Conservation (phyloP, 2,113 vertebrate species). For the Bettongia penicillata region DNA sequence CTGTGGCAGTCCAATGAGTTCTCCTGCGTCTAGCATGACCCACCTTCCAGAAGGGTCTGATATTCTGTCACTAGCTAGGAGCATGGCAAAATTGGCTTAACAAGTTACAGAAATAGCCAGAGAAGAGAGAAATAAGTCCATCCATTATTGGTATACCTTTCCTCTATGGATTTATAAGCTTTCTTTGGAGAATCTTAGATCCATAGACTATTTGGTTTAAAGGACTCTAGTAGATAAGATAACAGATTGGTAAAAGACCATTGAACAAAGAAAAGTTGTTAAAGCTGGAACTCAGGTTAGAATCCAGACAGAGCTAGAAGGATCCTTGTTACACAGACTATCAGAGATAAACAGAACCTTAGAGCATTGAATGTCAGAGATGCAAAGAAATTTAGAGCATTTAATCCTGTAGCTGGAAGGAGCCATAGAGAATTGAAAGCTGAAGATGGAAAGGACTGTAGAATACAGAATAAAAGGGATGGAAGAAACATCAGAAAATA, state of each 20-base stretch:
- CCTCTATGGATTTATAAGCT: background rate
- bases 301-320: background rate
- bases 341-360: background rate
- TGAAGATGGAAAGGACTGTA: background rate
- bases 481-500: background rate
- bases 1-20: conserved; percentile 33
- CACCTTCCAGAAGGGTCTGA: background rate
- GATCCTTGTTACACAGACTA: background rate
- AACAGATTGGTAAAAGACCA: background rate
- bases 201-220: background rate
- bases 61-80: background rate
- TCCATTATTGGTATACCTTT: background rate
- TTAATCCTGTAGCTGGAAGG: background rate
- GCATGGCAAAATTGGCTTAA: background rate
- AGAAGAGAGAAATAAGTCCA: background rate
- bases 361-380: background rate
- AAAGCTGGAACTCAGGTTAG: background rate
- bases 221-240: background rate
- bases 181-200: background rate
- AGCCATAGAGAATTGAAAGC: background rate
- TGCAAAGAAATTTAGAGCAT: background rate
- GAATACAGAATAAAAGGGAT: background rate
- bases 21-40: background rate
- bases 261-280: background rate
- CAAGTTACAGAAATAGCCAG: background rate